Evolutionary conservation across 2,888 invertebrate genomes (phyloP).

Genomic region (Aspidapion aeneum): DNA sequence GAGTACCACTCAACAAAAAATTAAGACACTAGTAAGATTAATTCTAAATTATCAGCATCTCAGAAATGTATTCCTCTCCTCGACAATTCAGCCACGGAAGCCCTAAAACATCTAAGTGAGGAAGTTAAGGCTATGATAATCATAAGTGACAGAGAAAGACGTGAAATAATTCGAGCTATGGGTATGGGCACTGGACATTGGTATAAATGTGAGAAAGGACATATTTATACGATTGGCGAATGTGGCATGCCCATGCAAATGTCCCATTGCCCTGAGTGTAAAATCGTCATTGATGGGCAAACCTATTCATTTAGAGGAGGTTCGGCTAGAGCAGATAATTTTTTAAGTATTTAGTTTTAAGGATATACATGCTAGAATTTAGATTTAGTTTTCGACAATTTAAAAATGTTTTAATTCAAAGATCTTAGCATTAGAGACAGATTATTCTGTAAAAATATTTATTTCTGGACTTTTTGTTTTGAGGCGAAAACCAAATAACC

Average conservation of each 20-base stretch:
- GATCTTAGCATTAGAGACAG: too few species aligned
- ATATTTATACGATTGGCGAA: slow-evolving; percentile 61
- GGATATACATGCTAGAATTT: too few species aligned
- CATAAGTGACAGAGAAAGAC: slow-evolving; percentile 24
- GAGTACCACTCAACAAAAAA: background rate
- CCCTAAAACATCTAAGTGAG: background rate
- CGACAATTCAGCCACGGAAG: background rate
- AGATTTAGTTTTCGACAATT: too few species aligned
- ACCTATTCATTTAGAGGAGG: too few species aligned
- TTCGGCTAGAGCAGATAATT: too few species aligned
- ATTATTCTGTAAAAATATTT: too few species aligned
- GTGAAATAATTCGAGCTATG: slow-evolving; percentile 56
- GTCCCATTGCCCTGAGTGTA: slow-evolving; percentile 53
- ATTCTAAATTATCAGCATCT: background rate
- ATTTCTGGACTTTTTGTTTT: background rate
- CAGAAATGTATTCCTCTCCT: background rate
- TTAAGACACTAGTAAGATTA: background rate
- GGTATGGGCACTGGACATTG: slow-evolving; percentile 59
- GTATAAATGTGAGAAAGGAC: slow-evolving; percentile 70
- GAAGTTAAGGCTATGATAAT: background rate
- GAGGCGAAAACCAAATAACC: slow-evolving; percentile 20
- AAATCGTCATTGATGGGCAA: slow-evolving; percentile 53
- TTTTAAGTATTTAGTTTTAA: too few species aligned
- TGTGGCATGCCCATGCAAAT: slow-evolving; percentile 62
- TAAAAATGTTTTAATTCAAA: too few species aligned